These are phyloP conservation scores for Daktulosphaira vitifoliae DNA, from an alignment of 1,140 invertebrate species.

Conservation along the genomic window DNA sequence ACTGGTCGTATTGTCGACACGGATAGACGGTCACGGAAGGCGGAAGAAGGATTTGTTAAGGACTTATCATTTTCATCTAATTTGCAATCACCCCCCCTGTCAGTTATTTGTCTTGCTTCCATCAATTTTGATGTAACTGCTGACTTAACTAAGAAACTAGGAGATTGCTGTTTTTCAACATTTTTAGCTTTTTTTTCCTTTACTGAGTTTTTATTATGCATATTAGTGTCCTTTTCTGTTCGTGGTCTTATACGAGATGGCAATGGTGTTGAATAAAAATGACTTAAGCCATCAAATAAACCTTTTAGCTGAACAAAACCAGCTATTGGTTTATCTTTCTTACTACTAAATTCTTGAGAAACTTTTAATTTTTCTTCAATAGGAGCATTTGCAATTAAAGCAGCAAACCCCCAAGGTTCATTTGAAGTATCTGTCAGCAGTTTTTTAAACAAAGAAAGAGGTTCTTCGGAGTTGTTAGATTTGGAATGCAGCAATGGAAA, in stretches of 20 bases:
- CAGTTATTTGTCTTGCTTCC: conserved; percentile 48
- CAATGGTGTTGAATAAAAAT: conserved; percentile 63
- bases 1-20: conserved; percentile 31
- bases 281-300: conserved; percentile 74
- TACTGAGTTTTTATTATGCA: background rate
- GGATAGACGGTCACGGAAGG: conserved; percentile 31
- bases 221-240: conserved; percentile 8
- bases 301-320: conserved; percentile 60
- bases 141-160: conserved; percentile 55
- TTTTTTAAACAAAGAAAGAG: conserved; percentile 14
- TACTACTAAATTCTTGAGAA: background rate
- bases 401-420: conserved; percentile 69
- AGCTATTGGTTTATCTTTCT: conserved; percentile 38
- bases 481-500: conserved; percentile 21
- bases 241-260: conserved; percentile 45
- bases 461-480: conserved; percentile 4
- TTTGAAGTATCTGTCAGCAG: conserved; percentile 39
- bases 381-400: conserved; percentile 46
- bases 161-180: conserved; percentile 38
- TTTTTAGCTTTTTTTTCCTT: conserved; percentile 3
- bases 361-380: background rate
- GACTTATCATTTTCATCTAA: conserved; percentile 4
- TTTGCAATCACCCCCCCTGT: conserved; percentile 29
- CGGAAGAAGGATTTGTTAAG: conserved; percentile 23
- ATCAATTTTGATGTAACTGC: conserved; percentile 52